A percentile compares a stretch with the other conserved stretches of the same genome.
These are phyloP conservation scores for Sphinx pinastri DNA, from an alignment of 2,888 invertebrate species.

Conservation along the genomic window DNA sequence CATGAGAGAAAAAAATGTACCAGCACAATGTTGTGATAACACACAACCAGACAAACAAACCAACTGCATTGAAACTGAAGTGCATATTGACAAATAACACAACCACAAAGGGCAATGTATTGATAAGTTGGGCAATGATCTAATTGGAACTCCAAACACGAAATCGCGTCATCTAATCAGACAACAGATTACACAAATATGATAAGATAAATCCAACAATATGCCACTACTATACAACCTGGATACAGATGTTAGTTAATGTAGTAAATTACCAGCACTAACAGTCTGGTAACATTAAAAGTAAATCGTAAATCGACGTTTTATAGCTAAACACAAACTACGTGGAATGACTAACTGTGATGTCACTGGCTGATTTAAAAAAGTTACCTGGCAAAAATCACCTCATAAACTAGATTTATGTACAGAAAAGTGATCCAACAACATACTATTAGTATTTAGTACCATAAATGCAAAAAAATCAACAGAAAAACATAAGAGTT, in stretches of 20 bases:
- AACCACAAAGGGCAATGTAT: neutral
- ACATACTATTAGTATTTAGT: neutral
- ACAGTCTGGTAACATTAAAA: neutral
- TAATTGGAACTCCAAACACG: neutral
- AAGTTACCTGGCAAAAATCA: neutral
- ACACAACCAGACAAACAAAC: neutral
- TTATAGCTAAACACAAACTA: conserved; percentile 32
- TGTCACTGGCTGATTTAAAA: conserved; percentile 51
- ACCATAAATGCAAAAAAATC: neutral
- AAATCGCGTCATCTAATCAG: conserved; percentile 3
- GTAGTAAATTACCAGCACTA: neutral
- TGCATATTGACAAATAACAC: neutral
- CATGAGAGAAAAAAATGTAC: too few relatives aligned
- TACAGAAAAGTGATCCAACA: neutral
- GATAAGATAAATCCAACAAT: conserved; percentile 14
- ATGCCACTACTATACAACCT: neutral
- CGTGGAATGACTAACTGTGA: conserved; percentile 61
- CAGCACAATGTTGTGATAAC: neutral
- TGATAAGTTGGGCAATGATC: neutral
- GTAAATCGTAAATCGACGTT: conserved; percentile 11
- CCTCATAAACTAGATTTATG: neutral
- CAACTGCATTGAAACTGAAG: neutral
- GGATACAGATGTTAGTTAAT: too few relatives aligned
- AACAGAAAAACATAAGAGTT: neutral
- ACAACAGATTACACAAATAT: neutral